A percentile compares a stretch with the other conserved stretches of the same genome.
These are phyloP conservation scores for Chlorospingus flavigularis DNA, from an alignment of 2,797 vertebrate species.

Conservation along the genomic window DNA sequence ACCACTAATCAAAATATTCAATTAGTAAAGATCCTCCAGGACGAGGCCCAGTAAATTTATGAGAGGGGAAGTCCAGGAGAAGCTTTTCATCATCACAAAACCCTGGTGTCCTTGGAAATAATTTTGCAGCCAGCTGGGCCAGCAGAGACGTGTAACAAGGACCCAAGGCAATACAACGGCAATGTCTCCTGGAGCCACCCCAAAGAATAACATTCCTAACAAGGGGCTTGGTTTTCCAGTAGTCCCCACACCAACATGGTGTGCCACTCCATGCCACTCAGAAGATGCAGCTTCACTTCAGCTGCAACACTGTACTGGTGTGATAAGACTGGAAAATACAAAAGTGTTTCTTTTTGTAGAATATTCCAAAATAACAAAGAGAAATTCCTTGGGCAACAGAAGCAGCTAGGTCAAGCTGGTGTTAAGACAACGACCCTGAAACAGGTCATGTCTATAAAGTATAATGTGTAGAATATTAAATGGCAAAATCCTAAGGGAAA, in stretches of 20 bases:
- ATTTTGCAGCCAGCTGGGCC: background rate
- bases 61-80: background rate
- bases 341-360: background rate
- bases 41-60: background rate
- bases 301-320: background rate
- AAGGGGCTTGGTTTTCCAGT: background rate
- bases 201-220: background rate
- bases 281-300: background rate
- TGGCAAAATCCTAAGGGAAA: background rate
- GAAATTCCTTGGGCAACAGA: background rate
- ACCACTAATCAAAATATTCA: background rate
- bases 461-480: background rate
- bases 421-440: background rate
- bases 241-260: background rate
- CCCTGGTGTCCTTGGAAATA: background rate
- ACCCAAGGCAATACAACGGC: background rate
- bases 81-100: background rate
- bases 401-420: background rate
- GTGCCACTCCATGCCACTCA: background rate
- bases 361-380: background rate
- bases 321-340: background rate
- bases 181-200: background rate
- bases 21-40: background rate
- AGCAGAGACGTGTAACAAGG: background rate
- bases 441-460: background rate